A percentile compares a stretch with the other conserved stretches of the same genome.
These are phyloP conservation scores for Meloidogyne hapla DNA, from an alignment of 1,140 invertebrate genomes.

Conservation along the genomic window DNA sequence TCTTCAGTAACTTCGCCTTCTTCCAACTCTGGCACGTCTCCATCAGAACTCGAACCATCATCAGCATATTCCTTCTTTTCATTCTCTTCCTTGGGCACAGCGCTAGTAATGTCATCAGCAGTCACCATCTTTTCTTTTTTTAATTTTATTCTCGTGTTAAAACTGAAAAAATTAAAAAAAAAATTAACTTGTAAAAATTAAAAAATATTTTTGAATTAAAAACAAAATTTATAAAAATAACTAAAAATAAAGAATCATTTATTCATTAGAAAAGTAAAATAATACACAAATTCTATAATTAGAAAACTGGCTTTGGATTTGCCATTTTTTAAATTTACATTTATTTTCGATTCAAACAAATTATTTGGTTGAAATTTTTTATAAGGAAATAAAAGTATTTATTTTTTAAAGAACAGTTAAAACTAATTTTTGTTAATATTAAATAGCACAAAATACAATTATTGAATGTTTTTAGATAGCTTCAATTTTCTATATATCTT, in stretches of 20 bases:
- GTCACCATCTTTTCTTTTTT: constrained; percentile 29
- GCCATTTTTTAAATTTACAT: background rate
- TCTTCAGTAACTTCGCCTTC: constrained; percentile 59
- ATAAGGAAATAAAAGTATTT: background rate
- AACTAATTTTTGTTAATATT: background rate
- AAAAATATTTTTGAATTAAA: too few species aligned
- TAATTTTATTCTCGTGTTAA: background rate
- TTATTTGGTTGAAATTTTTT: background rate
- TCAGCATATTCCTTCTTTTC: constrained; percentile 46
- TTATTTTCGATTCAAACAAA: background rate
- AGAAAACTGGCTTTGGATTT: background rate
- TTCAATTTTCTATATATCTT: background rate
- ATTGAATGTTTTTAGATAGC: background rate
- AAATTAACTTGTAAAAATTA: too few species aligned
- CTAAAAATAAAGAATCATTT: background rate
- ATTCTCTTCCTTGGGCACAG: constrained; percentile 72
- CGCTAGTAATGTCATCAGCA: constrained; percentile 17
- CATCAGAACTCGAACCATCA: constrained; percentile 55
- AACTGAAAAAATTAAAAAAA: background rate
- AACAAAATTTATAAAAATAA: background rate
- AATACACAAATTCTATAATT: background rate
- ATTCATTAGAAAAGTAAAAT: background rate
- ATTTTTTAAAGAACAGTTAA: background rate
- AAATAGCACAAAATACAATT: background rate
- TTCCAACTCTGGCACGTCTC: constrained; percentile 55